A percentile compares a stretch with the other conserved stretches of the same genome.
Conservation (phyloP, 2,113 vertebrate species). For the Gavialis gangeticus region DNA sequence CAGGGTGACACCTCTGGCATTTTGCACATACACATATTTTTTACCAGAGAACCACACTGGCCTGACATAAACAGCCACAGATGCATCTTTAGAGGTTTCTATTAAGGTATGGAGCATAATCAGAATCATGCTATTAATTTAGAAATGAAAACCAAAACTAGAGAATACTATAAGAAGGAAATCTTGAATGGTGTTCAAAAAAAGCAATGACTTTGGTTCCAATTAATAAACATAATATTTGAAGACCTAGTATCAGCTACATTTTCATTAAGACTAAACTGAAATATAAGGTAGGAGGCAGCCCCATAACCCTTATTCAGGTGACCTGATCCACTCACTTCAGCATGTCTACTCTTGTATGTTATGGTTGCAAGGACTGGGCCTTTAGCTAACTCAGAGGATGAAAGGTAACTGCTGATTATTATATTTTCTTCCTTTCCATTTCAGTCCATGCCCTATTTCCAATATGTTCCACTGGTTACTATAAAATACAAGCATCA, state of each 20-base stretch:
- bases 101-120: background rate
- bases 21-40: background rate
- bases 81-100: background rate
- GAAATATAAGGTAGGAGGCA: background rate
- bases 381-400: background rate
- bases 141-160: background rate
- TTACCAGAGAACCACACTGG: background rate
- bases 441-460: background rate
- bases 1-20: background rate
- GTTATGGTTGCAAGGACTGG: background rate
- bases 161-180: background rate
- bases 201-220: background rate
- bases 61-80: background rate
- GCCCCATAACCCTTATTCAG: background rate
- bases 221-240: background rate
- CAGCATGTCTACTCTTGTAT: background rate
- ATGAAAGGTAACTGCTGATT: background rate
- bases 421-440: background rate
- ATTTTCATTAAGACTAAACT: background rate
- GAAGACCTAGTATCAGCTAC: background rate
- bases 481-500: background rate
- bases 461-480: background rate
- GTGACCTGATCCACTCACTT: background rate
- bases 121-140: background rate
- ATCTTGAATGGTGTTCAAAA: background rate